Conservation (phyloP, 2,888 invertebrate genomes). For the Acronicta alni region DNA sequence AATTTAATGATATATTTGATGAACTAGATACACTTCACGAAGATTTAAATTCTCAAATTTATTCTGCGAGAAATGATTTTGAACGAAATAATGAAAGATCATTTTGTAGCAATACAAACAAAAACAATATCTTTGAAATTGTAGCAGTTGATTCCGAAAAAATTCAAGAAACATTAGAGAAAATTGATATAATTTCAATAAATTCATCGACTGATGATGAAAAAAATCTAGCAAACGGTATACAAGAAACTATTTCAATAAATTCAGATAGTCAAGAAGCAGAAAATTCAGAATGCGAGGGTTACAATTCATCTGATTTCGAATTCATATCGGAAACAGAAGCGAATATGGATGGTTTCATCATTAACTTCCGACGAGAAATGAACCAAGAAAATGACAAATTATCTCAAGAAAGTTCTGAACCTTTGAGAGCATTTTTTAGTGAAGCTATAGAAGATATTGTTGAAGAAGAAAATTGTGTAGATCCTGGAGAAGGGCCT, state of each 20-base stretch:
- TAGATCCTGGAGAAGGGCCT: conserved; percentile 34
- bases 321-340: conserved; percentile 80
- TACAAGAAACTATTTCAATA: conserved; percentile 22
- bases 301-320: conserved; percentile 79
- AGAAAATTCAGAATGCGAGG: conserved; percentile 38
- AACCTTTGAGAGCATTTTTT: conserved; percentile 2
- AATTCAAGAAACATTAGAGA: conserved; percentile 1
- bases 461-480: not conserved
- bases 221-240: conserved; percentile 4
- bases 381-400: not conserved
- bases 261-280: conserved; percentile 19
- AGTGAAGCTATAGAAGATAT: not conserved
- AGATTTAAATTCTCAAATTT: not conserved
- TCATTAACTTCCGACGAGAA: conserved; percentile 45
- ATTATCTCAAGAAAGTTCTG: conserved; percentile 9
- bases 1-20: conserved; percentile 27
- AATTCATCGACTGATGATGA: conserved; percentile 25
- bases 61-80: not conserved
- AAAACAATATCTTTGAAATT: not conserved
- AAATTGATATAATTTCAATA: conserved; percentile 37
- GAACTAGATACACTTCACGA: conserved; percentile 1
- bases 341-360: conserved; percentile 62
- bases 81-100: not conserved
- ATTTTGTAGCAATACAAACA: not conserved
- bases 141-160: no score